A percentile compares a stretch with the other conserved stretches of the same genome.
Evolutionary conservation across 2,797 vertebrate species (phyloP).

Genomic region (Pyrocephalus nanus): DNA sequence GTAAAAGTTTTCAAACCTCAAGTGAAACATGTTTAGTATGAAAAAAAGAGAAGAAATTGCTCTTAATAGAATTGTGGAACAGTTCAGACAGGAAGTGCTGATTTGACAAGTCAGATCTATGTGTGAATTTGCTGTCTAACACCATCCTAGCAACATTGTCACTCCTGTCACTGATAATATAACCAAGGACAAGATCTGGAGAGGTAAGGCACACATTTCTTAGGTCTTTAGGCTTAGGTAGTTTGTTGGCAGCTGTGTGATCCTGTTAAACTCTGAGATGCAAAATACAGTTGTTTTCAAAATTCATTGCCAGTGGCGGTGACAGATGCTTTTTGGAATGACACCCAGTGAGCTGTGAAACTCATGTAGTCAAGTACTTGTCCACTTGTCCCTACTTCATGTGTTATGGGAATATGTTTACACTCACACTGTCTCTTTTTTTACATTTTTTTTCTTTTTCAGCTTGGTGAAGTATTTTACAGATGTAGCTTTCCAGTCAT

Average conservation of each 20-base stretch:
- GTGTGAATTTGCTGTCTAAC: constrained; percentile 48
- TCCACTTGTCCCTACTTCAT: constrained; percentile 39
- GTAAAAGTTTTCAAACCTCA: not conserved
- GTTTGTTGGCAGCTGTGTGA: not conserved
- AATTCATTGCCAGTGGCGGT: constrained; percentile 13
- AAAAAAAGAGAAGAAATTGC: not conserved
- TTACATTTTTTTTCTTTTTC: not conserved
- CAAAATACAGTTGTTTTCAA: constrained; percentile 38
- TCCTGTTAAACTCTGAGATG: constrained; percentile 37
- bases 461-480: constrained; percentile 23
- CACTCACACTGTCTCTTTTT: not conserved
- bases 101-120: not conserved
- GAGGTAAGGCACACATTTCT: not conserved
- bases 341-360: constrained; percentile 54
- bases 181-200: not conserved
- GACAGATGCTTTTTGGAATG: constrained; percentile 59
- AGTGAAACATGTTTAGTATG: not conserved
- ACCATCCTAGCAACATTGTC: not conserved
- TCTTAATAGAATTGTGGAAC: not conserved
- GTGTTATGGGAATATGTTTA: constrained; percentile 57
- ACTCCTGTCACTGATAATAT: constrained; percentile 41
- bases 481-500: not conserved
- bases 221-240: not conserved
- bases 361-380: constrained; percentile 35
- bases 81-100: not conserved